These are phyloP conservation scores for Xanthorhoe designata DNA, from an alignment of 2,888 invertebrate genomes.

Conservation along the genomic window DNA sequence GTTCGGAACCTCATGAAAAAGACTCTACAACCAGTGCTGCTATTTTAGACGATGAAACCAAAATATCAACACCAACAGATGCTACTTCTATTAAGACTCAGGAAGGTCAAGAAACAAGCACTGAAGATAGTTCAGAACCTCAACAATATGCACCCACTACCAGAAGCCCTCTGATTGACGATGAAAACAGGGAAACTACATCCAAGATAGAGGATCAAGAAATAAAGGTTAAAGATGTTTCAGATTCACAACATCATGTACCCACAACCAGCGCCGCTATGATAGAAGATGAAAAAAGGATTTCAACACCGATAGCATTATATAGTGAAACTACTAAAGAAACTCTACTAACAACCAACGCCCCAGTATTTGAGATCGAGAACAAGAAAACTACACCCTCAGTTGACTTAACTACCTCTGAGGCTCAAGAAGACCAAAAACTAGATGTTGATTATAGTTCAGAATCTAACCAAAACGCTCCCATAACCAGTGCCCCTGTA, in stretches of 20 bases:
- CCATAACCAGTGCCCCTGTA: slow-evolving; percentile 22
- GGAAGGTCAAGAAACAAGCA: slow-evolving; percentile 9
- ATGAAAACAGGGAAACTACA: slow-evolving; percentile 13
- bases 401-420: slow-evolving; percentile 3
- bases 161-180: slow-evolving; percentile 18
- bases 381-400: slow-evolving; percentile 39
- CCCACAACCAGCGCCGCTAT: slow-evolving; percentile 16
- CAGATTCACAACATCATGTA: slow-evolving; percentile 10
- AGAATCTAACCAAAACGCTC: slow-evolving; percentile 6
- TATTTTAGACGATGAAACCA: slow-evolving; percentile 22
- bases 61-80: slow-evolving; percentile 14
- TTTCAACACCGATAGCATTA: slow-evolving; percentile 5
- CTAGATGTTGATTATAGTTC: slow-evolving; percentile 10
- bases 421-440: slow-evolving; percentile 2
- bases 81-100: slow-evolving; percentile 13
- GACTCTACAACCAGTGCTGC: slow-evolving; percentile 20
- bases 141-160: slow-evolving; percentile 21
- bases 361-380: slow-evolving; percentile 33
- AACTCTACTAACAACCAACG: slow-evolving; percentile 23
- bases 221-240: slow-evolving; percentile 7
- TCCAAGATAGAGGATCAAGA: slow-evolving; percentile 6
- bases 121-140: slow-evolving; percentile 16
- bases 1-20: slow-evolving; percentile 19
- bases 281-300: slow-evolving; percentile 20
- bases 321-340: not conserved